phyloP scores from a whole-genome alignment of 2,797 vertebrate species.

The Mormyrus hasselquistii region DNA sequence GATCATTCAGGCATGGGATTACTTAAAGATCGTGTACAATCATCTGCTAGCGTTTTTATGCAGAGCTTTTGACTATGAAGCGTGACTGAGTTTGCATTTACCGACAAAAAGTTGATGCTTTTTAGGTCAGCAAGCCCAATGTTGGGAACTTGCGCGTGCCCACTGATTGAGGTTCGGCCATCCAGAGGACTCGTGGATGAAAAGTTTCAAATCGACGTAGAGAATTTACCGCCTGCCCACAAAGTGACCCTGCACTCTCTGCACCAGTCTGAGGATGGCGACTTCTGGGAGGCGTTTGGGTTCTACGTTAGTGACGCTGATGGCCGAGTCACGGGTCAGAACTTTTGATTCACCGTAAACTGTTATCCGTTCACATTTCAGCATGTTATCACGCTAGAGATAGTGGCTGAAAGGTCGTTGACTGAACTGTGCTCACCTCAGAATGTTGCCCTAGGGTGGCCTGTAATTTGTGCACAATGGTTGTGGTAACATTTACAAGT shows the following conservation, averaged over 20 bases:
- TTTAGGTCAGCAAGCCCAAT: neutral
- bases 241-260: conserved; percentile 33
- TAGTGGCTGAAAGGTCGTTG: neutral
- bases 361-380: neutral
- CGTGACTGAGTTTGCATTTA: neutral
- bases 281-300: conserved; percentile 37
- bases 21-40: neutral
- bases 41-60: neutral
- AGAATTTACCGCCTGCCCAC: conserved; percentile 31
- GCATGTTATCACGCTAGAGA: neutral
- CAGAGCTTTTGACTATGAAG: neutral
- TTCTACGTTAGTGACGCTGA: conserved; percentile 33
- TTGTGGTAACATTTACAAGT: neutral
- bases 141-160: neutral
- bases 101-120: neutral
- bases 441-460: neutral
- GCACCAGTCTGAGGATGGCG: conserved; percentile 37
- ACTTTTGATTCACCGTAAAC: too few relatives aligned
- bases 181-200: conserved; percentile 30
- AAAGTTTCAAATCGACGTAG: conserved; percentile 27
- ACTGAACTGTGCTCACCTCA: neutral
- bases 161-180: neutral
- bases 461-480: neutral
- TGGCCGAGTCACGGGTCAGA: conserved; percentile 5
- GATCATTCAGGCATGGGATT: neutral